Evolutionary conservation across 2,888 invertebrate genomes (phyloP).

Genomic region (Criorhina ranunculi): DNA sequence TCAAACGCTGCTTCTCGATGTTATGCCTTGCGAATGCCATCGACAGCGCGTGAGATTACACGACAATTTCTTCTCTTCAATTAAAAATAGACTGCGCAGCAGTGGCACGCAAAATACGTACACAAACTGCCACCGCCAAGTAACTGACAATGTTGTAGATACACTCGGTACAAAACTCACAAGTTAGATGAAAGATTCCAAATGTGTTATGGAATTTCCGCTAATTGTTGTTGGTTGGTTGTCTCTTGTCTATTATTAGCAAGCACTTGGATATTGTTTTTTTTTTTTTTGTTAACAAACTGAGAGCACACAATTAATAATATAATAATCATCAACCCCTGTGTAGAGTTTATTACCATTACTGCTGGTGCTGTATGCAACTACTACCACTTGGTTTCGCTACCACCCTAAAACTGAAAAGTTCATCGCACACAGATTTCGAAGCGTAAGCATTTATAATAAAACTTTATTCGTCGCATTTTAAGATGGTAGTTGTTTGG

Average conservation of each 20-base stretch:
- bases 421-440: conserved; percentile 70
- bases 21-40: conserved; percentile 84
- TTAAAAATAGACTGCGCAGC: conserved; percentile 73
- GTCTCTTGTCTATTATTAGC: conserved; percentile 53
- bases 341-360: conserved; percentile 26
- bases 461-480: conserved; percentile 44
- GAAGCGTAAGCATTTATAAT: conserved; percentile 51
- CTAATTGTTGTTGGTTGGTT: conserved; percentile 23
- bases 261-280: background rate
- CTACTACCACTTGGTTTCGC: conserved; percentile 72
- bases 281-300: conserved; percentile 56
- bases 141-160: conserved; percentile 31
- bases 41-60: conserved; percentile 43
- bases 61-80: conserved; percentile 1
- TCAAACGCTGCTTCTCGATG: conserved; percentile 83
- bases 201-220: conserved; percentile 38
- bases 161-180: conserved; percentile 9
- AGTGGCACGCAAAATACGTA: conserved; percentile 61
- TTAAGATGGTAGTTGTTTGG: conserved; percentile 58
- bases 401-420: conserved; percentile 76
- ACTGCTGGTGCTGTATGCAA: conserved; percentile 4
- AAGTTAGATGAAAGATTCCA: conserved; percentile 50
- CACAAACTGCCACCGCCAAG: conserved; percentile 43
- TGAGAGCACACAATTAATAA: conserved; percentile 16
- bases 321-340: background rate